Evolutionary conservation across 2,113 vertebrate genomes (phyloP).

Genomic region (Ceratotherium simum): DNA sequence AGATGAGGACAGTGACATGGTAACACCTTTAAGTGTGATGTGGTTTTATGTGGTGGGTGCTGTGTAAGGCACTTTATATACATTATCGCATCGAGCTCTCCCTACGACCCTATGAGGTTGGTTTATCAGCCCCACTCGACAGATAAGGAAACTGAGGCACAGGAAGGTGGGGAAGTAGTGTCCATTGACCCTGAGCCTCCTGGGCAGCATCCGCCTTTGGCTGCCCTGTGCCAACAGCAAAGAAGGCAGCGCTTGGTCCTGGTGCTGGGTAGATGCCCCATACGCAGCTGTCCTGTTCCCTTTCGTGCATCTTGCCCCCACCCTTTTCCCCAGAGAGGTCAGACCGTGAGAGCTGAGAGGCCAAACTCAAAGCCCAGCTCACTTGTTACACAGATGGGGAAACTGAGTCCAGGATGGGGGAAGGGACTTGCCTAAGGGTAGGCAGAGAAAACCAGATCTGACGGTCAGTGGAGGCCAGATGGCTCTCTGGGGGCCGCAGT

Average conservation of each 20-base stretch:
- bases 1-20: rapidly evolving
- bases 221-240: not conserved
- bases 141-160: not conserved
- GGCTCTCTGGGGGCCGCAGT: not conserved
- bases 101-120: not conserved
- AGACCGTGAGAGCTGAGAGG: not conserved
- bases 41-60: not conserved
- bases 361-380: not conserved
- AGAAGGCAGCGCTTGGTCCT: not conserved
- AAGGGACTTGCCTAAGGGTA: not conserved
- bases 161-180: not conserved
- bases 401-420: not conserved
- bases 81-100: rapidly evolving
- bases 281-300: rapidly evolving
- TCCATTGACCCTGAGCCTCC: not conserved
- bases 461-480: not conserved
- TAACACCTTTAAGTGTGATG: too few species aligned
- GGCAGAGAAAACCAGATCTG: not conserved
- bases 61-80: rapidly evolving
- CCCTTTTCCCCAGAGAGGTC: not conserved
- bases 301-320: rapidly evolving
- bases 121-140: not conserved
- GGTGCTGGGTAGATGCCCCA: not conserved
- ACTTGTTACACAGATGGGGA: not conserved
- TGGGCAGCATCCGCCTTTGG: not conserved